Base-by-base conservation (phyloP, 2,888 invertebrate species). In the Gerris lacustris region DNA sequence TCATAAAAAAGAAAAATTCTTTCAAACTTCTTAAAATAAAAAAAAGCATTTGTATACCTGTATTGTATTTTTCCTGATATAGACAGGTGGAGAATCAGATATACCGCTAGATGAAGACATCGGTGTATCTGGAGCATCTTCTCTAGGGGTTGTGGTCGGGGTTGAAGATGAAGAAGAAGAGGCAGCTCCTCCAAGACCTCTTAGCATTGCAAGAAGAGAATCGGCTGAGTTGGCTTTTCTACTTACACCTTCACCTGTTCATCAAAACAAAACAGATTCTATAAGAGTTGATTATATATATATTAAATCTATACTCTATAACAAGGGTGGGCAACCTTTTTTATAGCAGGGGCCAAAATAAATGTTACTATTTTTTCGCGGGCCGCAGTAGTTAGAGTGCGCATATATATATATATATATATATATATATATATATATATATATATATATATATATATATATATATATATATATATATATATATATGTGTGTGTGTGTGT, bases 201-300 rank as follows among this genome's bases (percentile, higher is more conserved):
- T 83, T 79, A 91, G 89, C 88, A 91, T 90, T 9, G 90, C 89
- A 73, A 90, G 80, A 74, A 91, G 88, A 1, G 90, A 90, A 80
- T 91, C 91, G 9, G 91, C 90, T 68, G 75, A 75, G 63, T 72
- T 74, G 11, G 75, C 72, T 69, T 75, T 75, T 45, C 73, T 63
- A 44, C 73, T 72, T 17, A 55, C 55, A 11, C 55, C 55, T 15
- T 55, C 55, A 55, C 55, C 55, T 55, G 31, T 31, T 4, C 31
- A 31, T 31, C 31, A 31, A 31, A 31, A 31, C 31, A 31, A 31
- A 31, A 31, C 1, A 31, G 1, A 31, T 31, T 31, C 31, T 2
- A 31, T 31, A 31, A 31, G 31, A 31, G 1, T 31, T 31, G 31
- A 31, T 31, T 31, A 31, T 31, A 31, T 4, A 31, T 31, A 31